Base-by-base conservation (phyloP, 2,113 vertebrate genomes). In the Pygoscelis adeliae region DNA sequence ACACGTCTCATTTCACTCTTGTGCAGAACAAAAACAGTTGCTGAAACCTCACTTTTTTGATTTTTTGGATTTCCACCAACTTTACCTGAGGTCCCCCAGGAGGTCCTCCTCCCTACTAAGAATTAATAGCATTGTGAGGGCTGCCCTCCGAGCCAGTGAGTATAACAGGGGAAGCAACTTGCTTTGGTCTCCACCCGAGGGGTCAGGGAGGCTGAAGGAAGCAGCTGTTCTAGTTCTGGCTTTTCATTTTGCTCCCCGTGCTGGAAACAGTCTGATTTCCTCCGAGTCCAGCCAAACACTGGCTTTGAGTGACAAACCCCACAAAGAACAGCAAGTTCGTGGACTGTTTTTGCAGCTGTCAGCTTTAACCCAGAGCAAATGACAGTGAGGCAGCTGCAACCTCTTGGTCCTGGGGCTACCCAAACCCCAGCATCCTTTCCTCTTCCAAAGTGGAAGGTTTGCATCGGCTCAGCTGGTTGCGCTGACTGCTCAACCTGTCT, bases 281-380 rank as follows among this genome's bases (percentile, higher is more conserved):
- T 97, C 87, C 2, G 2, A 59, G 73, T 65, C 30, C 70, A 85
- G 73, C 81, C 83, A 95, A 91, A 76, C 0, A 0, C 72, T 80
- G 77, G 21, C 59, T 94, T 70, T 58, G 81, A 89, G 61, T 59
- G 66, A 93, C 80, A 93, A 91, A 74, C 49, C 47, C 67, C 5
- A 2, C 76, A 83, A 85, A 81, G 71, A 92, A 61, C 85, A 95
- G 92, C 52, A 40, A 76, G 77, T 69, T 72, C 5, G 0, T 63
- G 52, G 40, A 77, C 61, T 82, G 89, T 84, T 96, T 97, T 91
- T 84, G 67, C 94, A 94, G 83, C 94, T 94, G 85, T 74, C 86
- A 87, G 69, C 80, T 95, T 95, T 87, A 88, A 96, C 78, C 56
- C 40, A 25, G 58, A 77, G 58, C 61, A 90, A 84, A 84, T 40